A percentile compares a stretch with the other conserved stretches of the same genome.
These are phyloP conservation scores for Nemotelus nigrinus DNA, from an alignment of 2,888 invertebrate genomes.

Conservation along the genomic window DNA sequence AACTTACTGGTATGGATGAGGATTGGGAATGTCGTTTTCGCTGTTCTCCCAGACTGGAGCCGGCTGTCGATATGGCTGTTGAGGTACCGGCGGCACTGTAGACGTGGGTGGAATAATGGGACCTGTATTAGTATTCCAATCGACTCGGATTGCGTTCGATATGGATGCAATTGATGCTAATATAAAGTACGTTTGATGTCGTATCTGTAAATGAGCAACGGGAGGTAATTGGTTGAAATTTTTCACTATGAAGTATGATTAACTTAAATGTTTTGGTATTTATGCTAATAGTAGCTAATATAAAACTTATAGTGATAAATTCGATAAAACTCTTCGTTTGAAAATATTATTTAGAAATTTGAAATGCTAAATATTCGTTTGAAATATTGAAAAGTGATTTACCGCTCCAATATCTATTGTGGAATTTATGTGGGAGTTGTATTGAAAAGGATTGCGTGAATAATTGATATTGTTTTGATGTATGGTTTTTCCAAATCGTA, in stretches of 20 bases:
- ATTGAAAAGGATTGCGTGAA: too few relatives aligned
- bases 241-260: constrained; percentile 10
- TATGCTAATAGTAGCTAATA: neutral
- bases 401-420: neutral
- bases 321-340: too few relatives aligned
- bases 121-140: constrained; percentile 71
- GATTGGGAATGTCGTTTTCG: constrained; percentile 70
- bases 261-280: neutral
- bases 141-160: constrained; percentile 70
- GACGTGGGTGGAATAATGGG: constrained; percentile 71
- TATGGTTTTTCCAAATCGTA: too few relatives aligned
- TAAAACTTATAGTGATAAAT: neutral
- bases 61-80: constrained; percentile 68
- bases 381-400: neutral
- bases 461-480: too few relatives aligned
- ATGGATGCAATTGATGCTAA: constrained; percentile 59
- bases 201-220: constrained; percentile 50
- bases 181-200: constrained; percentile 56
- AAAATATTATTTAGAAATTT: too few relatives aligned
- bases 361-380: neutral
- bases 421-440: too few relatives aligned
- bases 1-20: constrained; percentile 69
- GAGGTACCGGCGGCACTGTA: constrained; percentile 65
- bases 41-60: constrained; percentile 73
- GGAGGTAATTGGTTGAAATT: constrained; percentile 34